These are phyloP conservation scores for Spatulosminthurus flaviceps DNA, from an alignment of 2,888 invertebrate species.

Conservation along the genomic window DNA sequence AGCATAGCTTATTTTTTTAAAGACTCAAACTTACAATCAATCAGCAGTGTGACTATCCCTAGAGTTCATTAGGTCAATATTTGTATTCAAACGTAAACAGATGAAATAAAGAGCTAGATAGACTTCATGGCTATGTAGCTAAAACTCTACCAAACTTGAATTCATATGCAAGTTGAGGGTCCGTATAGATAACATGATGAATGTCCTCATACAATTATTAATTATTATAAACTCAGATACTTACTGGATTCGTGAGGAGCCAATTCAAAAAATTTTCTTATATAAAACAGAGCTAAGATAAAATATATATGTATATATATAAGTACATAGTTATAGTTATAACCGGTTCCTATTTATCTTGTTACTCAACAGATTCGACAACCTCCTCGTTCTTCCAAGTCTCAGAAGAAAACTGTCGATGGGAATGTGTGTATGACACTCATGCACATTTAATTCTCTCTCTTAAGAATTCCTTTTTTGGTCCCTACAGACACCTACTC, in stretches of 20 bases:
- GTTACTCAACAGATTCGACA: conserved; percentile 13
- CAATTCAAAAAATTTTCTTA: not conserved
- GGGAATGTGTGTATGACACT: no score
- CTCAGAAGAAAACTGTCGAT: not conserved
- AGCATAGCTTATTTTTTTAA: no score
- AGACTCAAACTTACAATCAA: not conserved
- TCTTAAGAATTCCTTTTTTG: no score
- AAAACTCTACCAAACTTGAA: not conserved
- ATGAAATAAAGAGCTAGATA: not conserved
- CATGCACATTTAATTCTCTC: no score
- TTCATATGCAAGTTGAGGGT: not conserved
- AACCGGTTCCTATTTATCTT: conserved; percentile 27
- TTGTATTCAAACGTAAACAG: conserved; percentile 14
- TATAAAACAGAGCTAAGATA: no score
- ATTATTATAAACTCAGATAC: not conserved
- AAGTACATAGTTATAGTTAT: not conserved
- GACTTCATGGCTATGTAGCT: not conserved
- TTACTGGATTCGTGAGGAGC: no score
- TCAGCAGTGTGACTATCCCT: not conserved
- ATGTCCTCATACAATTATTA: conserved; percentile 12
- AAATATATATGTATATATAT: no score
- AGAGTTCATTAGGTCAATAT: conserved; percentile 6
- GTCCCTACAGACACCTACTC: not conserved
- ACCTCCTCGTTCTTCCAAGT: not conserved
- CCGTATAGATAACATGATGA: not conserved